Conservation (phyloP, 2,113 vertebrate species). For the Entelurus aequoreus region DNA sequence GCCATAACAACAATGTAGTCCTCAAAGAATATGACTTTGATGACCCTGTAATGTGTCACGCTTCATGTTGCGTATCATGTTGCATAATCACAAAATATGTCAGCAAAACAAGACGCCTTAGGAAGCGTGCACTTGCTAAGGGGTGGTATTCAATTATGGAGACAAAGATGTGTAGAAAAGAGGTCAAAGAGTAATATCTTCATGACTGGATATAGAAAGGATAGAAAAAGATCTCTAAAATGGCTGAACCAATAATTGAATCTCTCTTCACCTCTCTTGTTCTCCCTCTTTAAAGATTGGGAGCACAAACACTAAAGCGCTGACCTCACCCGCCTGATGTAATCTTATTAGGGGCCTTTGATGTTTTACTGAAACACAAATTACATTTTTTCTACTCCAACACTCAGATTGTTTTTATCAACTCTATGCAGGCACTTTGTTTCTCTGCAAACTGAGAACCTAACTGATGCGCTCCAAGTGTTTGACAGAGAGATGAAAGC, state of each 20-base stretch:
- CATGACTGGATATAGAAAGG: conserved; percentile 2
- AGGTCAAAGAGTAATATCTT: not conserved
- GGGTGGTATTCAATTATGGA: conserved; percentile 19
- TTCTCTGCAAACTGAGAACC: not conserved
- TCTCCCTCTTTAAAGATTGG: conserved; percentile 20
- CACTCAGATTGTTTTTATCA: conserved; percentile 17
- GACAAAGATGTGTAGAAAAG: conserved; percentile 8
- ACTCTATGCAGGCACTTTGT: not conserved
- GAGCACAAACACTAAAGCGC: conserved; percentile 47
- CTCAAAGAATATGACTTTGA: too few species aligned
- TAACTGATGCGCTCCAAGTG: conserved; percentile 5
- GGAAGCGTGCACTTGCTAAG: not conserved
- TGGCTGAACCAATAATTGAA: conserved; percentile 46
- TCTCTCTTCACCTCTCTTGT: conserved; percentile 7
- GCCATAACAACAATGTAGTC: too few species aligned
- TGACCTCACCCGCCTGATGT: conserved; percentile 54
- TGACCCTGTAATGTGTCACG: too few species aligned
- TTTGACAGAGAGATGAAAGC: conserved; percentile 42
- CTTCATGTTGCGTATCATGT: not conserved
- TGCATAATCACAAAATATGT: conserved; percentile 33
- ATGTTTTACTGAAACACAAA: conserved; percentile 44
- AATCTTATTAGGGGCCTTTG: conserved; percentile 38
- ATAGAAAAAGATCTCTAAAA: conserved; percentile 16
- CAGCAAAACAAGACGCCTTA: conserved; percentile 42
- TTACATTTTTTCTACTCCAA: conserved; percentile 20